Evolutionary conservation across 37 sponge, comb jelly and placozoan genomes (phyloP).

Genomic region (Beroe forskalii): DNA sequence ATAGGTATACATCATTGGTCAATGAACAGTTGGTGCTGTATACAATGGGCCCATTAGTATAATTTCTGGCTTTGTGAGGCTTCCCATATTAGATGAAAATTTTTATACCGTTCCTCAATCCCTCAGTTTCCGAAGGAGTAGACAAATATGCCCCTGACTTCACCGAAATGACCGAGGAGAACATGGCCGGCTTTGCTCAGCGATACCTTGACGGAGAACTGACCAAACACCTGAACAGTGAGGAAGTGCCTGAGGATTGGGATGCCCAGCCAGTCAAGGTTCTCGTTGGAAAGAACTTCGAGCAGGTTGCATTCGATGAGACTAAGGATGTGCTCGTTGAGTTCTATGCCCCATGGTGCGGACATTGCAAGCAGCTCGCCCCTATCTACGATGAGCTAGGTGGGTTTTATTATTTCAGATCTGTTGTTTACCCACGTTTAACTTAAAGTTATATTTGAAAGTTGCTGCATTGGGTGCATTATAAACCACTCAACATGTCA

Average conservation of each 20-base stretch:
- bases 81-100: no score
- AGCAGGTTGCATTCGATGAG: constrained; percentile 74
- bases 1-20: no score
- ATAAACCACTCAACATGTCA: constrained; percentile 85
- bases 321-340: constrained; percentile 89
- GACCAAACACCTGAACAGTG: constrained; percentile 82
- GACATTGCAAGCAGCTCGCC: constrained; percentile 96
- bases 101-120: no score
- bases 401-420: no score
- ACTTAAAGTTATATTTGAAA: no score
- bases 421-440: no score
- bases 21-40: no score
- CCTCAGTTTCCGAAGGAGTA: constrained; percentile 80
- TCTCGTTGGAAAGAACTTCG: constrained; percentile 94
- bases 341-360: constrained; percentile 99
- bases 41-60: no score
- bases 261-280: constrained; percentile 90
- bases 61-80: no score
- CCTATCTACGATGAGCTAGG: constrained; percentile 94
- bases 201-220: constrained; percentile 81
- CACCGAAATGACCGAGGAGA: constrained; percentile 72
- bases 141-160: constrained; percentile 81
- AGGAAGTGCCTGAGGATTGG: constrained; percentile 97
- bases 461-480: constrained; percentile 86
- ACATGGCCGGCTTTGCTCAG: constrained; percentile 70